These are phyloP conservation scores for Thecocarcelia acutangulata DNA, from an alignment of 2,888 invertebrate genomes.

Conservation along the genomic window DNA sequence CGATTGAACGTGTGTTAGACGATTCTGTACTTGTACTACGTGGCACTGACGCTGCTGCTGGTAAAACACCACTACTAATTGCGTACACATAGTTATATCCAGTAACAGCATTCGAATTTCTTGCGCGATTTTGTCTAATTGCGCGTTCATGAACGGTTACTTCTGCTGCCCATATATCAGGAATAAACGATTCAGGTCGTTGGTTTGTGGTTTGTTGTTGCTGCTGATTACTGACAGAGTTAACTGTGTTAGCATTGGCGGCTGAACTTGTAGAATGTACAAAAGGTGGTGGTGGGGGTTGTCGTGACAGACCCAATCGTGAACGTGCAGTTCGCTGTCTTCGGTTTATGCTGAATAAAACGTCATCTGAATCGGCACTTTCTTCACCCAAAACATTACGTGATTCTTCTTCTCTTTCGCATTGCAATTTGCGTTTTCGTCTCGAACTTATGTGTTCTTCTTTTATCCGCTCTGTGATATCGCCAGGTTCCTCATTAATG, in stretches of 20 bases:
- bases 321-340: slow-evolving; percentile 62
- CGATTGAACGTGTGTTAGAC: slow-evolving; percentile 31
- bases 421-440: slow-evolving; percentile 72
- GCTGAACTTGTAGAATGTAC: slow-evolving; percentile 52
- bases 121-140: slow-evolving; percentile 76
- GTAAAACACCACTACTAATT: slow-evolving; percentile 80
- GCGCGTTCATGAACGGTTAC: slow-evolving; percentile 80
- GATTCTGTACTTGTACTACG: slow-evolving; percentile 42
- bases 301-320: slow-evolving; percentile 51
- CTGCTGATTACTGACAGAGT: slow-evolving; percentile 45
- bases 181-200: slow-evolving; percentile 76
- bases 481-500: slow-evolving; percentile 86
- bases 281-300: slow-evolving; percentile 59
- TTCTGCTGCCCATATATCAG: slow-evolving; percentile 81
- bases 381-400: slow-evolving; percentile 55
- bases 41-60: slow-evolving; percentile 67
- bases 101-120: slow-evolving; percentile 76
- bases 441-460: slow-evolving; percentile 69
- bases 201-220: slow-evolving; percentile 55
- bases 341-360: slow-evolving; percentile 64
- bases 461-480: slow-evolving; percentile 78
- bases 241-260: slow-evolving; percentile 46
- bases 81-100: slow-evolving; percentile 81
- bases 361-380: slow-evolving; percentile 64
- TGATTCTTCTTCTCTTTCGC: slow-evolving; percentile 72